Percentiles rank a stretch among this genome's conserved stretches.
phyloP scores from a whole-genome alignment of 2,888 invertebrate species.

The Athetis lepigone region DNA sequence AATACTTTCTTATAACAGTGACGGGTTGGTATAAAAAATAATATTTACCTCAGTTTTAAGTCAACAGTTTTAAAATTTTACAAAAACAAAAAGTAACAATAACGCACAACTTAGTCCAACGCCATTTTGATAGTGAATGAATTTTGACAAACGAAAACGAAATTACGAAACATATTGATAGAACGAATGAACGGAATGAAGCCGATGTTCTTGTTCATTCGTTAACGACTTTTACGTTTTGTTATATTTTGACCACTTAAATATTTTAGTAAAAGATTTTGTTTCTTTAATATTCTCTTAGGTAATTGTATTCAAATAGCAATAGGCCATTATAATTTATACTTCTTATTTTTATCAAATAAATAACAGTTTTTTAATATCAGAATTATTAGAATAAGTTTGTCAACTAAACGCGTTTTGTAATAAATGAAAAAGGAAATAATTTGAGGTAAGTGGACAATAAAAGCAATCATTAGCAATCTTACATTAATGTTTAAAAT shows the following conservation, averaged over 20 bases:
- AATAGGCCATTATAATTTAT: not conserved
- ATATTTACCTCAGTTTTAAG: conserved; percentile 80
- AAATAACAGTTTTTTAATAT: too few species aligned
- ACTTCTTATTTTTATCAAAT: not conserved
- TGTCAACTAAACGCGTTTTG: too few species aligned
- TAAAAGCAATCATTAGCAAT: too few species aligned
- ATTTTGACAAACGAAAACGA: conserved; percentile 61
- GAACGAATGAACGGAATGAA: not conserved
- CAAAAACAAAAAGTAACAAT: conserved; percentile 82
- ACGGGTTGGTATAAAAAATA: too few species aligned
- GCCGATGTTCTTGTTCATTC: conserved; percentile 11
- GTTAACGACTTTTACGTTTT: conserved; percentile 65
- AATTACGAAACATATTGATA: not conserved
- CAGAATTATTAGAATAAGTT: too few species aligned
- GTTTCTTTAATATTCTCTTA: not conserved
- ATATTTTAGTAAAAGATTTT: not conserved
- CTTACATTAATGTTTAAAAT: too few species aligned
- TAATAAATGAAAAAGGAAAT: too few species aligned
- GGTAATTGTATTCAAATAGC: not conserved
- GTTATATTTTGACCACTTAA: conserved; percentile 33
- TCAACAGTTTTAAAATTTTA: conserved; percentile 83
- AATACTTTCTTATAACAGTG: not conserved
- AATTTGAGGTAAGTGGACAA: too few species aligned
- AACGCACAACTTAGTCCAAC: conserved; percentile 81
- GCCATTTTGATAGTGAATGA: conserved; percentile 82